Evolutionary conservation across 2,113 vertebrate species (phyloP).

Genomic region (Orientallactaga bullata): DNA sequence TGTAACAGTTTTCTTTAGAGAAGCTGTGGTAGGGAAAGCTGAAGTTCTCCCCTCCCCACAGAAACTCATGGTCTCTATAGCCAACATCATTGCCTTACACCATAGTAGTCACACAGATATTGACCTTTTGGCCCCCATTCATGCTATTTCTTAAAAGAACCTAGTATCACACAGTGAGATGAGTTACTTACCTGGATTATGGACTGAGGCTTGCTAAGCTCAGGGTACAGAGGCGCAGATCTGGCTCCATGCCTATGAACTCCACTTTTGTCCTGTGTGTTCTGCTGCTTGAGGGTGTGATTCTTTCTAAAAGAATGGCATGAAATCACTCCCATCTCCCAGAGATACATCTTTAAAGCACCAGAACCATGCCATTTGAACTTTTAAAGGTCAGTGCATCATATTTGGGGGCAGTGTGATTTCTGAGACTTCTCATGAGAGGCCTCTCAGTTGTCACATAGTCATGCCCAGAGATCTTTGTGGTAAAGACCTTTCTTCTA

Average conservation of each 20-base stretch:
- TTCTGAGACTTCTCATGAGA: not conserved
- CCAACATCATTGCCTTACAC: not conserved
- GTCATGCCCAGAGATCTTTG: not conserved
- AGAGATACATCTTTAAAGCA: not conserved
- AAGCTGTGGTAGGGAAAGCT: not conserved
- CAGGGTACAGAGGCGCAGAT: not conserved
- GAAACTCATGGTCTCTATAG: not conserved
- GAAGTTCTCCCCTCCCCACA: not conserved
- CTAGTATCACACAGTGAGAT: not conserved
- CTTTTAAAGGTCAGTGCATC: not conserved
- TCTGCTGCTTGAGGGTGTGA: not conserved
- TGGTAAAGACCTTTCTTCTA: not conserved
- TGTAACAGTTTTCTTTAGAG: not conserved
- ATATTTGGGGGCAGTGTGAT: not conserved
- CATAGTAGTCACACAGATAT: not conserved
- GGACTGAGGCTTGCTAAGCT: not conserved
- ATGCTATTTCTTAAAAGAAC: not conserved
- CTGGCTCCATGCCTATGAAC: accelerated
- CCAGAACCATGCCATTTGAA: not conserved
- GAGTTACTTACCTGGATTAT: not conserved
- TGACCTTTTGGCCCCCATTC: not conserved
- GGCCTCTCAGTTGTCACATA: not conserved
- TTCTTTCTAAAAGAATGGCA: not conserved
- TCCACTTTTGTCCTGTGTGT: not conserved
- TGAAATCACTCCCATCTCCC: not conserved